Evolutionary conservation across 2,888 invertebrate species (phyloP), one percentile per base, ranked within the genome.

Genomic region (Dromius quadrimaculatus): DNA sequence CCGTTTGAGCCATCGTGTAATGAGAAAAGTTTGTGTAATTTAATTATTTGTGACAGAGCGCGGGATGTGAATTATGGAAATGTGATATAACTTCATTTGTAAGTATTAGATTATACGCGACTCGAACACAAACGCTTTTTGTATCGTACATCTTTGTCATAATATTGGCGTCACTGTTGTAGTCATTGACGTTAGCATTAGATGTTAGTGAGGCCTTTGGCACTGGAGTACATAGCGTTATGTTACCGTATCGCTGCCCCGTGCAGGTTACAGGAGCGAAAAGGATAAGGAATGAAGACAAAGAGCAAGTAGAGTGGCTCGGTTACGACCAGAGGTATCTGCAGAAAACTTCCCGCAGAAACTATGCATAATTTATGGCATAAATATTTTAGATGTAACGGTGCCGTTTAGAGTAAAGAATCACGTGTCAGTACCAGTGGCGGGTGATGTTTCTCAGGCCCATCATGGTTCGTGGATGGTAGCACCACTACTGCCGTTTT

Each of bases 1-100:
- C 79, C 79, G 79, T 79, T 79, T 79, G 76, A 75, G 73, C 74
- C 74, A 74, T 73, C 73, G 73, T 73, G 76, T 77, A 77, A 77
- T 77, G 77, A 77, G 77, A 77, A 77, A 77, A 77, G 75, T 77
- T 77, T 74, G 69, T 68, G 75, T 76, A 76, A 77, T 77, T 76
- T 77, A 76, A 77, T 77, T 76, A 77, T 76, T 74, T 76, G 75
- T 76, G 77, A 76, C 77, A 76, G 70, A 70, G 76, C 76, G 76
- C 76, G 76, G 76, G 77, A 77, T 77, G 74, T 74, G 76, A 77
- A 77, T 77, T 77, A 77, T 77, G 77, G 75, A 77, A 76, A 77
- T 77, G 76, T 76, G 76, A 77, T 77, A 75, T 75, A 76, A 75
- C 75, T 76, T 76, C 75, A 77, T 77, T 76, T 74, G 74, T 63